Evolutionary conservation across 2,888 invertebrate species (phyloP).

Genomic region (Junonia oenone): DNA sequence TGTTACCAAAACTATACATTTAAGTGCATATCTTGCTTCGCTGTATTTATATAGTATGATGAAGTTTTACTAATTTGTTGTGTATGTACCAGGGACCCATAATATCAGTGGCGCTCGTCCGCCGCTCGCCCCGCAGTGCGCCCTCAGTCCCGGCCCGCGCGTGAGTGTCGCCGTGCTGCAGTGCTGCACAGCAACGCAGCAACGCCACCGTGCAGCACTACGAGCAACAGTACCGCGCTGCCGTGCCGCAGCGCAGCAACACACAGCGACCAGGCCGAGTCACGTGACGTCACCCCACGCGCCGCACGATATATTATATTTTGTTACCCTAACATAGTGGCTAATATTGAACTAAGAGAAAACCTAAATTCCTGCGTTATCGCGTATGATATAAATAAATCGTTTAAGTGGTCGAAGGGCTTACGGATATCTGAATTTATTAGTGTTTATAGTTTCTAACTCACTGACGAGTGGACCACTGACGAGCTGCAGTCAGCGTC

Average conservation of each 20-base stretch:
- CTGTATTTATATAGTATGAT: too few relatives aligned
- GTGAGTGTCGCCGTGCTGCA: background rate
- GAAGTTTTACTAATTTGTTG: too few relatives aligned
- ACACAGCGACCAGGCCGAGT: background rate
- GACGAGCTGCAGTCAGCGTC: background rate
- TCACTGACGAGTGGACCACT: conserved; percentile 14
- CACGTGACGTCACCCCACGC: conserved; percentile 11
- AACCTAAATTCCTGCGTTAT: conserved; percentile 13
- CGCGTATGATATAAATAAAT: conserved; percentile 1
- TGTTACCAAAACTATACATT: too few relatives aligned
- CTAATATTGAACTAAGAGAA: conserved; percentile 12
- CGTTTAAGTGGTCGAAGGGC: conserved; percentile 12
- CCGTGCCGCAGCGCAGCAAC: background rate
- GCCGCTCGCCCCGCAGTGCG: conserved; percentile 18
- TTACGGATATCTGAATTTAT: conserved; percentile 13
- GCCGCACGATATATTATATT: conserved; percentile 17
- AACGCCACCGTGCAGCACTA: background rate
- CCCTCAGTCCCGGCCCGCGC: conserved; percentile 2
- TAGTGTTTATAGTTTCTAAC: conserved; percentile 8
- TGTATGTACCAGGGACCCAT: conserved; percentile 22
- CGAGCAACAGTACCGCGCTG: background rate
- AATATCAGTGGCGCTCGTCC: conserved; percentile 16
- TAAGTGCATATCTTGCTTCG: too few relatives aligned
- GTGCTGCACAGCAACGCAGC: background rate
- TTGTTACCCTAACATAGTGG: conserved; percentile 22